Evolutionary conservation across 2,797 vertebrate genomes (phyloP).

Genomic region (Pseudochirops cupreus): DNA sequence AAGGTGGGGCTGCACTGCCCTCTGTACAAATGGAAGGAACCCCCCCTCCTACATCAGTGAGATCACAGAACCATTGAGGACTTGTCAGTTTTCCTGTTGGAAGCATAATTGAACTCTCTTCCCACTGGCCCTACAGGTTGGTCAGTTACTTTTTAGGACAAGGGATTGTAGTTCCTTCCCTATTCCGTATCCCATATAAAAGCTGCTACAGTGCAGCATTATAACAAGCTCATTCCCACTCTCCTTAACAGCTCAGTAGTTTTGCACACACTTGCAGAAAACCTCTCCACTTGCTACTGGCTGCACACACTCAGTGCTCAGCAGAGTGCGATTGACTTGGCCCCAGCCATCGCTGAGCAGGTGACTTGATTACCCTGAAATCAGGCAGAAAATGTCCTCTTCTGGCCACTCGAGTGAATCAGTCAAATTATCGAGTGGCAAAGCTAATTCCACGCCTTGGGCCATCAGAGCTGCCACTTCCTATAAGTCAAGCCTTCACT

Average conservation of each 20-base stretch:
- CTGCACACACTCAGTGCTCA: slow-evolving; percentile 52
- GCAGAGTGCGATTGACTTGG: slow-evolving; percentile 77
- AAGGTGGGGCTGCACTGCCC: background rate
- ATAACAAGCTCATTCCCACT: slow-evolving; percentile 35
- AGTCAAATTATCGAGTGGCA: slow-evolving; percentile 91
- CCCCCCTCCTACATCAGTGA: no score
- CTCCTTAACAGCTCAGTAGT: slow-evolving; percentile 1
- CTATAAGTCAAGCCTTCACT: slow-evolving; percentile 89
- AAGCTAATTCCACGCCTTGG: slow-evolving; percentile 88
- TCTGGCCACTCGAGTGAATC: slow-evolving; percentile 89
- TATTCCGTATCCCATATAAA: background rate
- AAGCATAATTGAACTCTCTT: slow-evolving; percentile 21
- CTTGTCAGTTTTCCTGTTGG: background rate
- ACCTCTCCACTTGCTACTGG: background rate
- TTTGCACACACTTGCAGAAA: slow-evolving; percentile 42
- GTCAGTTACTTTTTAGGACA: background rate
- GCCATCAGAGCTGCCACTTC: slow-evolving; percentile 89
- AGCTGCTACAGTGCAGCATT: background rate
- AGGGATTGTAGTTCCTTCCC: slow-evolving; percentile 13
- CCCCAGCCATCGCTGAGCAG: slow-evolving; percentile 82
- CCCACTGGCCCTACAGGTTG: background rate
- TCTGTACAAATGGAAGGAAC: background rate
- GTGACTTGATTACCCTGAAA: slow-evolving; percentile 89
- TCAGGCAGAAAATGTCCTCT: slow-evolving; percentile 90
- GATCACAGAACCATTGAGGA: background rate